These are phyloP conservation scores for Gila orcuttii DNA, from an alignment of 2,113 vertebrate genomes.

Conservation along the genomic window DNA sequence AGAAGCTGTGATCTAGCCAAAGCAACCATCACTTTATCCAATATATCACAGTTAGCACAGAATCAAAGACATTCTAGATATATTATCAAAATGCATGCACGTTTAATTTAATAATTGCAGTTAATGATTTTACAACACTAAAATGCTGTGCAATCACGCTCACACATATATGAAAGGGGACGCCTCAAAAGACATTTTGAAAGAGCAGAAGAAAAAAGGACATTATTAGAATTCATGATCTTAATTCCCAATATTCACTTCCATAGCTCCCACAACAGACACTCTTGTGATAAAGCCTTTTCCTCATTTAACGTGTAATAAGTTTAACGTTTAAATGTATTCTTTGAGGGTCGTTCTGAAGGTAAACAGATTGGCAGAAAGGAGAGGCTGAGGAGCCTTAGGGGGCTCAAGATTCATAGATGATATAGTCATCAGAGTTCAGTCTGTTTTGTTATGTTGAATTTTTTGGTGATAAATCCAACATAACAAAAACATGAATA, in stretches of 20 bases:
- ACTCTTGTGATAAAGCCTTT: not conserved
- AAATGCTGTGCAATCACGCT: not conserved
- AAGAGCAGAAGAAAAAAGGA: not conserved
- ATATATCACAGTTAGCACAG: not conserved
- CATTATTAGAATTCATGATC: not conserved
- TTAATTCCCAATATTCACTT: not conserved
- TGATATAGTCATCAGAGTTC: not conserved
- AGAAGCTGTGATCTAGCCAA: not conserved
- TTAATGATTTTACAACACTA: constrained; percentile 14
- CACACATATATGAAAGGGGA: not conserved
- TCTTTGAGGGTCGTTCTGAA: not conserved
- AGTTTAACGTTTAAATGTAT: not conserved
- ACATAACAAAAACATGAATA: not conserved
- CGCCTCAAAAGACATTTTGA: not conserved
- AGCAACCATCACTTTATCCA: not conserved
- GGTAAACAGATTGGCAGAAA: not conserved
- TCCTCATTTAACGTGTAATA: not conserved
- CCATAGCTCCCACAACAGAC: not conserved
- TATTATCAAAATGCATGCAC: not conserved
- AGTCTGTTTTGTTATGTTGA: not conserved
- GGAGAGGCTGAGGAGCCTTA: not conserved
- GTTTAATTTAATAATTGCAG: constrained; percentile 10
- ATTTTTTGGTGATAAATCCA: not conserved
- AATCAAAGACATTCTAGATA: not conserved
- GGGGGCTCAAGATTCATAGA: not conserved